Base-by-base conservation (phyloP, 2,797 vertebrate genomes). In the Bradypus variegatus region DNA sequence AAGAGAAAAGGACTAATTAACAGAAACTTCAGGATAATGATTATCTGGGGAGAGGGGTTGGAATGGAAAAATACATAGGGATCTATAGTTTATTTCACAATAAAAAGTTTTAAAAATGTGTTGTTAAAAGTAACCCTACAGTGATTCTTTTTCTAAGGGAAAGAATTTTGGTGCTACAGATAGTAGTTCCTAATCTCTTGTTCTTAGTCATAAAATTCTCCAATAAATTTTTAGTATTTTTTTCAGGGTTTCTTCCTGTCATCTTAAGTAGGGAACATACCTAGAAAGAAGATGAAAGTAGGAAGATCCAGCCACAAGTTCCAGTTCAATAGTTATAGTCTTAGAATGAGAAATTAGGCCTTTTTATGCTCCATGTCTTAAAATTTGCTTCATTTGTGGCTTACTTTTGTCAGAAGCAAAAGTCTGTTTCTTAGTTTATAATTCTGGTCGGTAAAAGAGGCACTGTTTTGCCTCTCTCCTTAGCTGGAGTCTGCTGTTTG, bases 181-280 rank as follows among this genome's bases (percentile, higher is more conserved):
- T 60, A 60, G 38, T 90, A 25, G 29, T 77, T 91, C 16, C 55
- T 91, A 90, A 65, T 73, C 38, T 87, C 41, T 90, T 87, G 33
- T 93, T 93, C 65, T 87, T 92, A n/a, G 38, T 53, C 50, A 64
- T 89, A 72, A 93, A 89, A 78, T 78, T 23, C 58, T 93, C 41
- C 19, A 33, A 33, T 75, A 81, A 94, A 65, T 73, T 87, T 55
- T 90, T 83, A 85, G 62, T 77, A 62, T 70, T 84, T 64, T 78
- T 94, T 55, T n/a, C 31, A 76, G 31, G 33, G 27, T 87, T 86
- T 80, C 38, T 38, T 84, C 69, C 8, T 58, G 36, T 86, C 41
- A 12, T 27, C 50, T 92, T 75, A 50, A 65, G 12, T 86, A 18
- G 41, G 50, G 29, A 88, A 21, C 9, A n/a, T 83, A 31, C 41